A percentile compares a stretch with the other conserved stretches of the same genome.
Conservation (phyloP, 2,797 vertebrate species). For the Potorous gilbertii region DNA sequence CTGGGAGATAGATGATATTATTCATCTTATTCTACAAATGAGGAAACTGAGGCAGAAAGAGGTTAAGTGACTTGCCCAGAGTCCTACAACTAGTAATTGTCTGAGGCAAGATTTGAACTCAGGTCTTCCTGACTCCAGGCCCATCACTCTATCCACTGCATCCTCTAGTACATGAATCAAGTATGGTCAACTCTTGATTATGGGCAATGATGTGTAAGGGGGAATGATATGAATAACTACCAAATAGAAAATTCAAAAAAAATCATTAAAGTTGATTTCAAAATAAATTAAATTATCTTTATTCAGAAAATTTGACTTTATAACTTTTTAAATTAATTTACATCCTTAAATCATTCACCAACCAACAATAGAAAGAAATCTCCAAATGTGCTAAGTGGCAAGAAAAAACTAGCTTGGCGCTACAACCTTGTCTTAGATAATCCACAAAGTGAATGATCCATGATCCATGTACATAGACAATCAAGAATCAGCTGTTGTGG, state of each 20-base stretch:
- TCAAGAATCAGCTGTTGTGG: conserved; percentile 27
- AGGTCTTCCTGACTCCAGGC: neutral
- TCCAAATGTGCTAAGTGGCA: neutral
- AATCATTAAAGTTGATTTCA: neutral
- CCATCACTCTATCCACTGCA: neutral
- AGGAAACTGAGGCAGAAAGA: neutral
- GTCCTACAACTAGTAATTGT: neutral
- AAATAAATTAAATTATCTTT: neutral
- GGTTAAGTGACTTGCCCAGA: neutral
- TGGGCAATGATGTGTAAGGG: neutral
- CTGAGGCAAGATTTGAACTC: neutral
- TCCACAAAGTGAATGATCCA: conserved; percentile 36
- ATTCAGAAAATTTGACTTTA: neutral
- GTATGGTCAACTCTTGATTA: neutral
- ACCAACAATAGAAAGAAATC: neutral
- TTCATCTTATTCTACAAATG: neutral
- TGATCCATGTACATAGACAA: neutral
- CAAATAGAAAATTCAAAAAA: neutral
- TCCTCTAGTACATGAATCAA: neutral
- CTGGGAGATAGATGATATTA: neutral
- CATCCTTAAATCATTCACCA: neutral
- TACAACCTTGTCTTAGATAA: conserved; percentile 47
- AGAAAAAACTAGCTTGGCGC: neutral
- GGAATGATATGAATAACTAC: neutral
- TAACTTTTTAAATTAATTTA: neutral